A percentile compares a stretch with the other conserved stretches of the same genome.
phyloP scores from a whole-genome alignment of 2,797 vertebrate species.

The Basileuterus tristriatus region DNA sequence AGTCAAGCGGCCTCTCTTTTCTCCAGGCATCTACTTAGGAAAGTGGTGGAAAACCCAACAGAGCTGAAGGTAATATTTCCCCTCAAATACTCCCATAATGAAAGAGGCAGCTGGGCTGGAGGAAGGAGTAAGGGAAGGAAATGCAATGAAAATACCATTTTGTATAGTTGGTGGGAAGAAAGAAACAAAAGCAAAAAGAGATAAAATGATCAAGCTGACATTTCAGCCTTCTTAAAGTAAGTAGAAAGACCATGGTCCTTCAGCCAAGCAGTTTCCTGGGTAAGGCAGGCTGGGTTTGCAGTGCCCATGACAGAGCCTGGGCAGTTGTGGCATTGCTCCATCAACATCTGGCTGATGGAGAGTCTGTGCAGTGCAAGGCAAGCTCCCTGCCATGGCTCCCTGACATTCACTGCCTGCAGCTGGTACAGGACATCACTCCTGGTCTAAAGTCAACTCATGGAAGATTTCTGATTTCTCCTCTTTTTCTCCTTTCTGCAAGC shows the following conservation, averaged over 20 bases:
- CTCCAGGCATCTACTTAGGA: not conserved
- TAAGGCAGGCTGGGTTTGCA: not conserved
- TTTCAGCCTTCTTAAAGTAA: not conserved
- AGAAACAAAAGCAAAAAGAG: not conserved
- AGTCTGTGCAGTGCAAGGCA: not conserved
- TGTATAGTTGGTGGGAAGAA: not conserved
- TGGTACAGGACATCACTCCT: not conserved
- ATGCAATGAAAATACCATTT: not conserved
- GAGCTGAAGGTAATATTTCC: not conserved
- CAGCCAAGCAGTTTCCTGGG: not conserved
- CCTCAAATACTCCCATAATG: not conserved
- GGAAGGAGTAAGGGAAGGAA: not conserved
- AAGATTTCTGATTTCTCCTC: not conserved
- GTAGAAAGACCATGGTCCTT: not conserved
- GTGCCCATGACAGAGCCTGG: fast-evolving
- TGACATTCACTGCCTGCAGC: not conserved
- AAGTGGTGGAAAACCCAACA: not conserved
- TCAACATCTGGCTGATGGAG: not conserved
- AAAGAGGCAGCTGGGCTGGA: not conserved
- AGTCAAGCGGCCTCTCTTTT: not conserved
- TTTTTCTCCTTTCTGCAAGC: not conserved
- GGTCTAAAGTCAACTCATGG: not conserved
- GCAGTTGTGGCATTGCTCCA: not conserved
- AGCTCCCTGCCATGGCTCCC: not conserved
- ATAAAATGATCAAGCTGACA: not conserved